Conservation (phyloP, 2,113 vertebrate genomes). For the Crocuta crocuta region DNA sequence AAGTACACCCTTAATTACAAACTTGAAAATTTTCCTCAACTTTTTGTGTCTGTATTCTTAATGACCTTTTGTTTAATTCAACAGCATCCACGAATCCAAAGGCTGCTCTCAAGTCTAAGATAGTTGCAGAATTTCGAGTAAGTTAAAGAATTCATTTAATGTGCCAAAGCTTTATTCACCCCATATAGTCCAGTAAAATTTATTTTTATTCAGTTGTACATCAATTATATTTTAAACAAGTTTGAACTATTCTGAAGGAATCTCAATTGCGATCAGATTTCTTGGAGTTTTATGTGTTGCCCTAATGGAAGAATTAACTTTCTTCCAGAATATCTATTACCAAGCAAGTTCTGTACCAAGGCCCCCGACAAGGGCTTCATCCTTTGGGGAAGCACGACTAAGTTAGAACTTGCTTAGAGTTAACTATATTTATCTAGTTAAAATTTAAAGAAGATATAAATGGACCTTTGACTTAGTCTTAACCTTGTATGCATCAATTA, state of each 20-base stretch:
- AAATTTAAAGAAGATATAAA: neutral
- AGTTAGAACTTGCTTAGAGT: slow-evolving; percentile 32
- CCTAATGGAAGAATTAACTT: neutral
- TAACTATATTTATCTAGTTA: slow-evolving; percentile 19
- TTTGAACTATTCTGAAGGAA: neutral
- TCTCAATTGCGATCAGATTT: neutral
- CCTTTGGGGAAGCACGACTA: neutral
- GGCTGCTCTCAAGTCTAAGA: slow-evolving; percentile 97
- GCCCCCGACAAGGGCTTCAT: neutral
- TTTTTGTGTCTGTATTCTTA: slow-evolving; percentile 53
- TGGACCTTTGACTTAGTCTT: slow-evolving; percentile 17
- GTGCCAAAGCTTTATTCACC: neutral
- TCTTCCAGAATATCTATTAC: slow-evolving; percentile 20
- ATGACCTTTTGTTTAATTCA: slow-evolving; percentile 66
- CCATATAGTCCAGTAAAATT: neutral
- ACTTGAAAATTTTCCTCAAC: slow-evolving; percentile 21
- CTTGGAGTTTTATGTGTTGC: slow-evolving; percentile 32
- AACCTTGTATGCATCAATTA: slow-evolving; percentile 18
- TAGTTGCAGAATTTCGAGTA: slow-evolving; percentile 97
- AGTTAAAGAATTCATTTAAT: slow-evolving; percentile 80
- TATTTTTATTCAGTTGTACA: neutral
- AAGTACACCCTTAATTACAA: slow-evolving; percentile 1
- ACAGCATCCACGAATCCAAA: slow-evolving; percentile 91
- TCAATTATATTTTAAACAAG: slow-evolving; percentile 20
- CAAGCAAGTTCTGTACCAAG: neutral